These are phyloP conservation scores for Psococerastis gibbosa DNA, from an alignment of 2,888 invertebrate genomes.

Conservation along the genomic window DNA sequence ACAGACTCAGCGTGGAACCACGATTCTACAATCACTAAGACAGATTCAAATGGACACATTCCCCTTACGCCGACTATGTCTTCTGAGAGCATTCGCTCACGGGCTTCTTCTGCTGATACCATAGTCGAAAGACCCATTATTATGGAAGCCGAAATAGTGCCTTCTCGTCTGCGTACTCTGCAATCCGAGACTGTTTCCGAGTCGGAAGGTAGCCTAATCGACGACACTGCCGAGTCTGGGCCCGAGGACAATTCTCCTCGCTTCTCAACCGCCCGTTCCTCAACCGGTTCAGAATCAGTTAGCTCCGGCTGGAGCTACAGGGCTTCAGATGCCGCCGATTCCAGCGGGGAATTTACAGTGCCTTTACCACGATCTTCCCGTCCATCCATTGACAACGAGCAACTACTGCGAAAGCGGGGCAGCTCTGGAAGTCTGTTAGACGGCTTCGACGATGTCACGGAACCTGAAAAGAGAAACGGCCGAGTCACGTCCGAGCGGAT, in stretches of 20 bases:
- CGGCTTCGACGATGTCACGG: background rate
- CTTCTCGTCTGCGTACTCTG: background rate
- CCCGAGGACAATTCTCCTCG: background rate
- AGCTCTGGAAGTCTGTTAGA: background rate
- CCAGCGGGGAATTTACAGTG: background rate
- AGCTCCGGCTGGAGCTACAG: background rate
- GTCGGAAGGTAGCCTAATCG: background rate
- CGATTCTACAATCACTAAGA: slow-evolving; percentile 11
- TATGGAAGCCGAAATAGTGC: background rate
- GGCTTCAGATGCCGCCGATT: background rate
- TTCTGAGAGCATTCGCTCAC: slow-evolving; percentile 5
- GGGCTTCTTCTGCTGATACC: slow-evolving; percentile 7
- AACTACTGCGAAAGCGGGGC: background rate
- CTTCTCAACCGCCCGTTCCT: background rate
- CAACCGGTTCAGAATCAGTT: background rate
- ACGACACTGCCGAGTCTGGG: background rate
- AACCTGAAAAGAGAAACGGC: slow-evolving; percentile 11
- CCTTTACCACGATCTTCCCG: too few species aligned
- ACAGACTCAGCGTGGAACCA: slow-evolving; percentile 16
- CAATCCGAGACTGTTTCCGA: too few species aligned
- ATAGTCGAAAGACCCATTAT: background rate
- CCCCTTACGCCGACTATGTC: slow-evolving; percentile 14
- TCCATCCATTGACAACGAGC: background rate
- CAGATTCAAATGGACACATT: background rate
- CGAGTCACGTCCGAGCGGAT: background rate